Base-by-base conservation (phyloP, 2,888 invertebrate species). In the Heliconius sara region DNA sequence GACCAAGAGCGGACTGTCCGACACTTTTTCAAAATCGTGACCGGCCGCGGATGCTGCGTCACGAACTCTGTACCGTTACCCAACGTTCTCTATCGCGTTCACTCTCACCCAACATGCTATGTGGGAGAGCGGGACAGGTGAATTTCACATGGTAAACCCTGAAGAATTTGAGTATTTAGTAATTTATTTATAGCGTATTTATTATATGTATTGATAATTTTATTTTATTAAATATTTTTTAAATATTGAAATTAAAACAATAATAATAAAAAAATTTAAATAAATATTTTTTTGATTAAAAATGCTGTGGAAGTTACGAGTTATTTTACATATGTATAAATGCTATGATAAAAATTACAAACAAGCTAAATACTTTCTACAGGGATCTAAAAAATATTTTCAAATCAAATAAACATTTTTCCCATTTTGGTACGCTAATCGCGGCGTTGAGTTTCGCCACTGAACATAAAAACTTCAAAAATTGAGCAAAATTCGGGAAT, bases 11-110 rank as follows among this genome's bases (percentile, higher is more conserved):
- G 88, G 87, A 86, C 84, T 88, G 89, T 89, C 94, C 92, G 89
- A 92, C 93, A 94, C 93, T 94, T 95, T 95, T 95, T 93, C 92
- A 93, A 94, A 93, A 93, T 94, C 95, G 95, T 95, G 95, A 95
- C 95, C 91, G 87, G 92, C 91, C 89, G 88, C 88, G 85, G 90
- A 88, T 89, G 87, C 89, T 85, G 85, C 90, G 92, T 94, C 95
- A 95, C 95, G 95, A 95, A 86, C 88, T 89, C 82, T 84, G 86
- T 94, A 91, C 95, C 95, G 94, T 95, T 95, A 95, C 84, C 85
- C 85, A 84, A 86, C 91, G 80, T 79, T 85, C 90, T 77, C 82
- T 83, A 81, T 85, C 84, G 83, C 89, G 83, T 88, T 93, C 89
- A 85, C 90, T 88, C 93, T 77, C 85, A 87, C 84, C 79, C 79